Evolutionary conservation across 2,113 vertebrate genomes (phyloP), one percentile per base, ranked within the genome.

Genomic region (Hyaena hyaena): DNA sequence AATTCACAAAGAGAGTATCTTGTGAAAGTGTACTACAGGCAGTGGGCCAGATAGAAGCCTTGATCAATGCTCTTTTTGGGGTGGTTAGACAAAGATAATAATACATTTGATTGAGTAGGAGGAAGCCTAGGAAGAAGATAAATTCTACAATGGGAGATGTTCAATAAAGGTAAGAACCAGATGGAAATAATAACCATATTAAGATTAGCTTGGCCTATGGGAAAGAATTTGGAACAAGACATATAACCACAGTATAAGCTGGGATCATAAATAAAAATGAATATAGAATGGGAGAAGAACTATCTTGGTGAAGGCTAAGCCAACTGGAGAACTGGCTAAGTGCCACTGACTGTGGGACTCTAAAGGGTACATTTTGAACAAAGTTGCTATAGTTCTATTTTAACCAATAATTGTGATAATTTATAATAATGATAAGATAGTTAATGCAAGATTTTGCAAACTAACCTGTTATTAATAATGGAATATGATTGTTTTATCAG

Each of bases 291-390:
- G 79, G 93, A 92, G 53, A 63, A 88, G n/a, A 91, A 58, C 16
- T 84, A 28, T 92, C 33, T 90, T 31, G 4, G 43, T 83, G n/a
- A 95, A 90, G 24, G 3, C 15, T 86, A 33, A 90, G 53, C 35
- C 74, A 94, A 76, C 24, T 63, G 6, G 2, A 1, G 23, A 17
- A 92, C 3, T 90, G 88, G 45, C 76, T 68, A 80, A 63, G 15
- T 68, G 35, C 48, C 94, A 83, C 35, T 81, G 81, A 81, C 63
- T 84, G 33, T 35, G 45, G 66, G 9, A 92, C 86, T 89, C 92
- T 92, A 84, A 95, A 97, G 53, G 24, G 92, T 50, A 96, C n/a
- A 61, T 63, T 86, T 61, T 76, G 48, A 96, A 80, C 12, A 61
- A 95, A 35, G 28, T 87, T 89, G 31, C 31, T 79, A 21, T 39